Percentiles rank a stretch among this genome's conserved stretches.
Conservation (phyloP, 1,140 invertebrate genomes). For the Nasonia vitripennis region DNA sequence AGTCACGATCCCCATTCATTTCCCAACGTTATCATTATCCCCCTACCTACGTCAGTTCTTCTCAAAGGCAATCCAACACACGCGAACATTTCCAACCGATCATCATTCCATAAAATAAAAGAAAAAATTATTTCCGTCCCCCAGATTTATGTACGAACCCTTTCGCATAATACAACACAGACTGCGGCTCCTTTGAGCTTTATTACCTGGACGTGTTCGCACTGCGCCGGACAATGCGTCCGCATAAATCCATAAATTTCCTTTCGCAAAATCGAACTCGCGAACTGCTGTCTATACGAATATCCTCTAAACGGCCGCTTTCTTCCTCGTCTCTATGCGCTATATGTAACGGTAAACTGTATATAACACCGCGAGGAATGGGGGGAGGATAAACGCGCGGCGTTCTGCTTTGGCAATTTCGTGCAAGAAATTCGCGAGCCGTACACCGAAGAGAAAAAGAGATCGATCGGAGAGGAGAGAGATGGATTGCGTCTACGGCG, state of each 20-base stretch:
- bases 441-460: not conserved
- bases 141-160: not conserved
- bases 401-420: not conserved
- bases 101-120: too few relatives aligned
- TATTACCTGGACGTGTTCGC: not conserved
- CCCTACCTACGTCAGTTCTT: too few relatives aligned
- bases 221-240: not conserved
- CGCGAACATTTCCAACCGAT: too few relatives aligned
- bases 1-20: not conserved
- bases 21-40: not conserved
- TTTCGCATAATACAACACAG: not conserved
- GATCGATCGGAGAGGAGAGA: not conserved
- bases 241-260: conserved; percentile 16
- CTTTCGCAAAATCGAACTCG: not conserved
- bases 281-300: not conserved
- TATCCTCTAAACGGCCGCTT: not conserved
- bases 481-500: not conserved
- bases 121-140: too few relatives aligned
- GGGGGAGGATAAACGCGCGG: not conserved
- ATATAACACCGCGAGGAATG: not conserved
- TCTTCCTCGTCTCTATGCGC: not conserved
- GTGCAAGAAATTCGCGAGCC: not conserved
- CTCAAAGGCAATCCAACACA: too few relatives aligned
- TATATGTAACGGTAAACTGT: not conserved
- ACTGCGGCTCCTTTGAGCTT: not conserved